Evolutionary conservation across 2,888 invertebrate genomes (phyloP), one percentile per base, ranked within the genome.

Genomic region (Cantharis rufa): DNA sequence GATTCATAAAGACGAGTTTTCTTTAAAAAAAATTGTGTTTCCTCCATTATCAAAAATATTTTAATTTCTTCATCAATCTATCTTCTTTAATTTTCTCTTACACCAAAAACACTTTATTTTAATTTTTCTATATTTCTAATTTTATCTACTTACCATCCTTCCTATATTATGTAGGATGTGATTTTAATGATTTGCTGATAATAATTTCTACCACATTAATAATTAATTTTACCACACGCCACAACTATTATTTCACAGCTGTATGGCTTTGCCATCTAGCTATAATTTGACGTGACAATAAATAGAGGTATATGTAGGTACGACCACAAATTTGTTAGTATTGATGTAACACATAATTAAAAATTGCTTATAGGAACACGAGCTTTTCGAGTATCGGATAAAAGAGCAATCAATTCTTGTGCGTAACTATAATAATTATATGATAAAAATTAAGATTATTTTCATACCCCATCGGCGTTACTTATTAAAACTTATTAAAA

Each of bases 401-500:
- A 28, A n/a, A n/a, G n/a, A n/a, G n/a, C n/a, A n/a, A n/a, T n/a
- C n/a, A n/a, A n/a, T n/a, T n/a, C n/a, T n/a, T n/a, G n/a, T n/a
- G n/a, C n/a, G n/a, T n/a, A n/a, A n/a, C n/a, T n/a, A 24, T 24
- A 24, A 24, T 27, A 10, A 27, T n/a, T n/a, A 32, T 11, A n/a
- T 32, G 13, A 13, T 48, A 48, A n/a, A 48, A 48, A 48, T 0
- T 75, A 69, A 63, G 71, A 69, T 75, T 71, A 75, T 21, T 27
- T 16, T 69, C 71, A 72, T 72, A 71, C 69, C 10, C 71, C 28
- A 69, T 62, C 68, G 71, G 69, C 48, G 16, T 63, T 69, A 48
- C 69, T 62, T 71, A 75, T 75, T 72, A 75, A 72, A 75, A 48
- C 69, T 62, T 71, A 75, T 75, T 72, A 75, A 72, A 75, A 48